Base-by-base conservation (phyloP, 1,140 invertebrate species). In the Drosophila bifasciata region DNA sequence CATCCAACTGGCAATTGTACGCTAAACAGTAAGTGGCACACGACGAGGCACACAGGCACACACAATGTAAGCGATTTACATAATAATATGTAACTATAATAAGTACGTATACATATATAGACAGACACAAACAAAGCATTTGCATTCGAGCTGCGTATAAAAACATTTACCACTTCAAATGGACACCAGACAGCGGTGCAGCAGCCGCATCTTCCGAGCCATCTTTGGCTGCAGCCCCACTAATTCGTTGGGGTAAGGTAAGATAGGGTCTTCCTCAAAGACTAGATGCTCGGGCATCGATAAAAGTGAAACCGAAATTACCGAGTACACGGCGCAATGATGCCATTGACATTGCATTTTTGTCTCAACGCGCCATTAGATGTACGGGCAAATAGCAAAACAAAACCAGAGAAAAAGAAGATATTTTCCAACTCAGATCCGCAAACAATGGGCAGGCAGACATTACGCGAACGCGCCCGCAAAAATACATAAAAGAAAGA, bases 311-410 rank as follows among this genome's bases (percentile, higher is more conserved):
- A 86, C 84, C 74, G 56, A 88, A 85, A 86, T 83, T 88, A 66
- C 77, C 81, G 73, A 83, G 77, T 78, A 76, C 73, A 79, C 59
- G 51, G 60, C 60, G 61, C 56, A 83, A 60, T 79, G 71, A 76
- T 86, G 83, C 83, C 83, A 86, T 86, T 86, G 83, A 86, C 83
- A 86, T 86, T 86, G 83, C 83, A 86, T 83, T 86, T 86, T 86
- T 88, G 86, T 86, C 84, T 89, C 79, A 57, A 70, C 59, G 79
- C 71, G 84, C 78, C 84, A 86, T 86, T 86, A 88, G 83, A 86
- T 88, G 83, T 51, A 88, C 32, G 32, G 5, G 32, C 5, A 36
- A 86, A 88, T 57, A 71, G 83, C 62, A 68, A 74, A 79, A 74
- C 66, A 67, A 76, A 79, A 55, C 68, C 39, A 63, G 56, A 36